Conservation (phyloP, 1,140 invertebrate species). For the Drosophila suzukii region DNA sequence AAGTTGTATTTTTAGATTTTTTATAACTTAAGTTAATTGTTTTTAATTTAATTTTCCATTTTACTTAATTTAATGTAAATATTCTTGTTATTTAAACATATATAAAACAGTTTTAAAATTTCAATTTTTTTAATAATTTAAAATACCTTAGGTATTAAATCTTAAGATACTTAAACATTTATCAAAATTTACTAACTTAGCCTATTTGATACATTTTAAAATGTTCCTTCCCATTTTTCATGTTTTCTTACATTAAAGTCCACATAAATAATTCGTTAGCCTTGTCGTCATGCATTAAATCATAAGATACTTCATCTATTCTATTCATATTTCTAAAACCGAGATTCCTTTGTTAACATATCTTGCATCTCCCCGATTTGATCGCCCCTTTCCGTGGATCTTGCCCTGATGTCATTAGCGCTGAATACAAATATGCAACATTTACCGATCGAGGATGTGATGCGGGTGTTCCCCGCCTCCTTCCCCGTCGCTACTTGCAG, state of each 20-base stretch:
- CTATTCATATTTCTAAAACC: not conserved
- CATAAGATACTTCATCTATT: not conserved
- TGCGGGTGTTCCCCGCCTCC: constrained; percentile 62
- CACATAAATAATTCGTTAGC: not conserved
- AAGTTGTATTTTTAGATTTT: too few relatives aligned
- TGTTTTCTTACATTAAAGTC: not conserved
- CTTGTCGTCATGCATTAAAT: not conserved
- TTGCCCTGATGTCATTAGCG: constrained; percentile 62
- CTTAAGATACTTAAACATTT: too few relatives aligned
- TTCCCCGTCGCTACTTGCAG: constrained; percentile 3
- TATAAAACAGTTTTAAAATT: too few relatives aligned
- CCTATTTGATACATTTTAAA: too few relatives aligned
- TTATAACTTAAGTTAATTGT: too few relatives aligned
- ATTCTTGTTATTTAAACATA: too few relatives aligned
- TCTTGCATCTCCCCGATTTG: constrained; percentile 8
- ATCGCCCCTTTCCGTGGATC: constrained; percentile 20
- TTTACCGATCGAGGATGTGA: constrained; percentile 25
- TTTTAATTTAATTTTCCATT: too few relatives aligned
- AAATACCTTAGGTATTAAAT: too few relatives aligned
- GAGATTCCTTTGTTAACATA: constrained; percentile 12
- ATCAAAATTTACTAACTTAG: too few relatives aligned
- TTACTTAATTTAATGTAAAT: too few relatives aligned
- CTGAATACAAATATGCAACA: constrained; percentile 71
- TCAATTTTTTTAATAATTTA: too few relatives aligned
- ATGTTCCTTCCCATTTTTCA: not conserved